Conservation (phyloP, 1,140 invertebrate species). For the Sycophila sp. region DNA sequence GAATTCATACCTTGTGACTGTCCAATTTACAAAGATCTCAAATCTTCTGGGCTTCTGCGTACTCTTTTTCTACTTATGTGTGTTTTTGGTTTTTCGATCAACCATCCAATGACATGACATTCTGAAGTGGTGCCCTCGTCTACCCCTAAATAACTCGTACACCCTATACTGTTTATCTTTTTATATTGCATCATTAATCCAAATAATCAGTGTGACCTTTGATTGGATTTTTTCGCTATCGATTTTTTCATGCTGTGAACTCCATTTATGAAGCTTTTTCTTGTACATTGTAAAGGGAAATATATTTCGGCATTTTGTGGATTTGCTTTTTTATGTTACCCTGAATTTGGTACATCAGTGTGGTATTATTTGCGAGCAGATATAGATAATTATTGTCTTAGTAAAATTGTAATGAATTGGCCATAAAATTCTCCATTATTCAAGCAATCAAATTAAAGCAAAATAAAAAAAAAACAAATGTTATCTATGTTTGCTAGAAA, state of each 20-base stretch:
- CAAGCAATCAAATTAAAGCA: too few species aligned
- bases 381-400: too few species aligned
- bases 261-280: conserved; percentile 13
- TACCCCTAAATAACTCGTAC: conserved; percentile 6
- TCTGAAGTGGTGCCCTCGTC: conserved; percentile 10
- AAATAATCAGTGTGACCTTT: conserved; percentile 33
- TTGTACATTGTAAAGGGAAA: conserved; percentile 15
- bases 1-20: conserved; percentile 24
- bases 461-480: too few species aligned
- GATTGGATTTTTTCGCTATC: conserved; percentile 12
- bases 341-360: conserved; percentile 16
- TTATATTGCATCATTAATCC: conserved; percentile 24
- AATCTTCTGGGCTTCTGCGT: conserved; percentile 32
- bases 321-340: conserved; percentile 27
- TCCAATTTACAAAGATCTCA: conserved; percentile 26
- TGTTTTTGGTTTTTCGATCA: conserved; percentile 3
- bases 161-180: conserved; percentile 12
- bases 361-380: neutral
- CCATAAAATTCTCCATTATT: too few species aligned
- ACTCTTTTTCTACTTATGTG: neutral
- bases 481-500: too few species aligned
- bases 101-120: conserved; percentile 11
- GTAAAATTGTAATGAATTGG: too few species aligned
- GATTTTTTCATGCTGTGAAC: neutral
- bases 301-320: conserved; percentile 17